Evolutionary conservation across 2,113 vertebrate species (phyloP).

Genomic region (Ivindomyrus marchei): DNA sequence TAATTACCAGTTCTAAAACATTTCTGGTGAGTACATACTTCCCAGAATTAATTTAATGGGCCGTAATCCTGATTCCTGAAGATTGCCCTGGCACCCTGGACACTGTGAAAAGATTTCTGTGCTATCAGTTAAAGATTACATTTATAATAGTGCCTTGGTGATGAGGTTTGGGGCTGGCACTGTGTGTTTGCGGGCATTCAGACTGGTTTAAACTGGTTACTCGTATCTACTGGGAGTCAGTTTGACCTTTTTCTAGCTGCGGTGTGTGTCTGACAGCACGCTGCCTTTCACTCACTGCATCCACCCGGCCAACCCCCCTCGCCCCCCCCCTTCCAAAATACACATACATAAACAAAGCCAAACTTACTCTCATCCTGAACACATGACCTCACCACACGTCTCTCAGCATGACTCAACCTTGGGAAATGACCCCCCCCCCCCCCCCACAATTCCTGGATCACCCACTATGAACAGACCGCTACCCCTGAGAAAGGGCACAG

Average conservation of each 20-base stretch:
- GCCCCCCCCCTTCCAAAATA: not conserved
- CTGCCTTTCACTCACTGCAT: not conserved
- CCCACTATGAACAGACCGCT: not conserved
- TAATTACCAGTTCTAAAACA: constrained; percentile 12
- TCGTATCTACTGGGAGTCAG: not conserved
- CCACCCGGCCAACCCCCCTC: not conserved
- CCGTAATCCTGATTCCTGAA: not conserved
- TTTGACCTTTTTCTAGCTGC: not conserved
- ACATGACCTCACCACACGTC: not conserved
- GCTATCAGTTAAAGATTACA: not conserved
- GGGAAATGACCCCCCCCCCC: not conserved
- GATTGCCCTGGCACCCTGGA: not conserved
- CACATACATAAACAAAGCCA: not conserved
- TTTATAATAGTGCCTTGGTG: not conserved
- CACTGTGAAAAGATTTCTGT: not conserved
- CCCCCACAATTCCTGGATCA: not conserved
- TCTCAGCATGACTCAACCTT: not conserved
- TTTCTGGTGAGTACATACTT: constrained; percentile 10
- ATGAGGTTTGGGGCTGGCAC: not conserved
- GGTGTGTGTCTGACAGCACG: not conserved
- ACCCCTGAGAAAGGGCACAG: not conserved
- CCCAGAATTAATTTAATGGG: constrained; percentile 9
- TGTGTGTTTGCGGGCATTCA: not conserved
- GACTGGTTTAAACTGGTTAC: not conserved
- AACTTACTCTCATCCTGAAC: not conserved